phyloP scores from a whole-genome alignment of 92 coral and sea anemone species.

The Zoanthus gigantus region DNA sequence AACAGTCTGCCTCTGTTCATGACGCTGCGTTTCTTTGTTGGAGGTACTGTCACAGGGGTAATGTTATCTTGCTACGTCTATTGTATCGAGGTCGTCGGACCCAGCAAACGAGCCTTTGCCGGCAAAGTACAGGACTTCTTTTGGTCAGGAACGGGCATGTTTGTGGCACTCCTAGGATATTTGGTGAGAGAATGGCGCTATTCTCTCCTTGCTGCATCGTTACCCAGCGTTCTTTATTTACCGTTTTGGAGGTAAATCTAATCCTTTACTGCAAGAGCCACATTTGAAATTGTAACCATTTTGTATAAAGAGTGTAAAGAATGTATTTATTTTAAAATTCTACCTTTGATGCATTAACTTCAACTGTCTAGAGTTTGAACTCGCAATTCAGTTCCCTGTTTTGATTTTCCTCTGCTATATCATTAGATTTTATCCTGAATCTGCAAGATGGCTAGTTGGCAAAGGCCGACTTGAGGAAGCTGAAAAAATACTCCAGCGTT shows the following conservation, averaged over 20 bases:
- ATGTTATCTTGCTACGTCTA: slow-evolving; percentile 27
- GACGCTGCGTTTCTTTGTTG: slow-evolving; percentile 33
- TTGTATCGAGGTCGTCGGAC: slow-evolving; percentile 25
- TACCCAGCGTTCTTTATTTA: slow-evolving; percentile 11
- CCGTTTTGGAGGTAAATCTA: slow-evolving; percentile 40
- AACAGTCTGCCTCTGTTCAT: slow-evolving; percentile 15
- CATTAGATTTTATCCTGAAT: slow-evolving; percentile 13
- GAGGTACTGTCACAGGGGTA: slow-evolving; percentile 29
- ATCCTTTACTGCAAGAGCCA: not conserved
- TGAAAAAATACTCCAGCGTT: not conserved
- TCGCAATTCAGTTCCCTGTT: not conserved
- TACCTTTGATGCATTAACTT: not conserved
- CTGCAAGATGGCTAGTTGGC: slow-evolving; percentile 19
- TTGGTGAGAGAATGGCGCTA: slow-evolving; percentile 39
- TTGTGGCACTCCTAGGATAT: slow-evolving; percentile 24
- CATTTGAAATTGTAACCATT: not conserved
- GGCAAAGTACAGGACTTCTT: slow-evolving; percentile 36
- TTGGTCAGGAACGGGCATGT: slow-evolving; percentile 30
- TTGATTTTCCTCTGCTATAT: not conserved
- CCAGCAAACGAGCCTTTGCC: slow-evolving; percentile 30
- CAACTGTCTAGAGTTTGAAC: not conserved
- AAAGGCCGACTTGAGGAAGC: not conserved
- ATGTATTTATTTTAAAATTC: not conserved
- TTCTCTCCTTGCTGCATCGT: slow-evolving; percentile 29
- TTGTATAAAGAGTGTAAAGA: not conserved